A percentile compares a stretch with the other conserved stretches of the same genome.
These are phyloP conservation scores for Schlechtendalia chinensis DNA, from an alignment of 1,140 invertebrate genomes.

Conservation along the genomic window DNA sequence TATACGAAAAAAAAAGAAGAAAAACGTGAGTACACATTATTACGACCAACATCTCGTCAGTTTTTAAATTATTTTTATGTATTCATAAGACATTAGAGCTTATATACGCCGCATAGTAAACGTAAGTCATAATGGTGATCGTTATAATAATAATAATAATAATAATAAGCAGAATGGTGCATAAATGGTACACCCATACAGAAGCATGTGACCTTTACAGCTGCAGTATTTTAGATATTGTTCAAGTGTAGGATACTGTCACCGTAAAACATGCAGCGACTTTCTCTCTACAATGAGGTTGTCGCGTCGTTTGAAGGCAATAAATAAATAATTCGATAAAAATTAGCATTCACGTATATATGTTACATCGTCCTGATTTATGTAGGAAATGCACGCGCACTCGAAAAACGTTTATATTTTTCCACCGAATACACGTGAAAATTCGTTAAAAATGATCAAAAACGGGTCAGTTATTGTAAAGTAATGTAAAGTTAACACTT, in stretches of 20 bases:
- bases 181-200: not conserved
- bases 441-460: no score
- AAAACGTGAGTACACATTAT: not conserved
- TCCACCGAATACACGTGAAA: no score
- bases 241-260: slow-evolving; percentile 19
- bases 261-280: not conserved
- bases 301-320: not conserved
- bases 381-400: not conserved
- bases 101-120: no score
- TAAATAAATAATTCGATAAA: slow-evolving; percentile 17
- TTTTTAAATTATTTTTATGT: slow-evolving; percentile 20
- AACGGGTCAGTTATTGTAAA: no score
- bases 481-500: no score
- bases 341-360: not conserved
- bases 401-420: not conserved
- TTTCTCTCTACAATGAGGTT: slow-evolving; percentile 25
- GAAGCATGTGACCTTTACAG: slow-evolving; percentile 26
- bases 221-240: not conserved
- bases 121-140: not conserved
- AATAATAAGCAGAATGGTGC: not conserved
- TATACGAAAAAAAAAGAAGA: not conserved
- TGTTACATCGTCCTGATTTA: no score
- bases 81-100: slow-evolving; percentile 9
- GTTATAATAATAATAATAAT: not conserved
- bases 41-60: slow-evolving; percentile 8